These are phyloP conservation scores for Drosophila kanekoi DNA, from an alignment of 2,888 invertebrate species.

Conservation along the genomic window DNA sequence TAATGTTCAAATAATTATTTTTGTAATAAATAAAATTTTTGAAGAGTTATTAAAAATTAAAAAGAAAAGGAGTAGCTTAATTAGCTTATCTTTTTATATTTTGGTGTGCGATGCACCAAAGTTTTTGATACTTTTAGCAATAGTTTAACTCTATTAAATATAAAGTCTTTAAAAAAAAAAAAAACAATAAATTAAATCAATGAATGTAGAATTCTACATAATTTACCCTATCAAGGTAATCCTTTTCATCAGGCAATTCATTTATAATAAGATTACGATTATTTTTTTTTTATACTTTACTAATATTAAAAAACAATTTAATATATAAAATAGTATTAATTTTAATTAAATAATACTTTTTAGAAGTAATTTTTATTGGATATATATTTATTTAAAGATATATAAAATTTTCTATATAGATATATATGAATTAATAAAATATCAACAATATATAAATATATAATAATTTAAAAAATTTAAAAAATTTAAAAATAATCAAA, in stretches of 20 bases:
- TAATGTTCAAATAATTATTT: slow-evolving; percentile 85
- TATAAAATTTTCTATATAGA: slow-evolving; percentile 42
- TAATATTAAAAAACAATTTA: slow-evolving; percentile 19
- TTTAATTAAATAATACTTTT: slow-evolving; percentile 25
- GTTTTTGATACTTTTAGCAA: slow-evolving; percentile 87
- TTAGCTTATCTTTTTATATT: no score
- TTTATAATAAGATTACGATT: slow-evolving; percentile 23
- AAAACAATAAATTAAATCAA: slow-evolving; percentile 30
- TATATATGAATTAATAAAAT: slow-evolving; percentile 37
- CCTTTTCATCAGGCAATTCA: slow-evolving; percentile 85
- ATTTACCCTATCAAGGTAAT: slow-evolving; percentile 87
- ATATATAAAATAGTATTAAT: not conserved
- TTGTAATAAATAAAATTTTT: slow-evolving; percentile 65
- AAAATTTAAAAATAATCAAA: slow-evolving; percentile 33
- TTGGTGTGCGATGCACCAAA: slow-evolving; percentile 85
- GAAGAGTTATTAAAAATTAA: slow-evolving; percentile 82
- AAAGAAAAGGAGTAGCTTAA: no score
- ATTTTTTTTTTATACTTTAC: slow-evolving; percentile 33
- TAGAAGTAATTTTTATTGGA: slow-evolving; percentile 15
- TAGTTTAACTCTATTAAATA: slow-evolving; percentile 83
- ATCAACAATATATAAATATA: slow-evolving; percentile 36
- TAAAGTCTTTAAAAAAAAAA: slow-evolving; percentile 30
- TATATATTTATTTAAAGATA: slow-evolving; percentile 23
- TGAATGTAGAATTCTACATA: slow-evolving; percentile 38
- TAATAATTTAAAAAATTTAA: not conserved